Evolutionary conservation across 2,113 vertebrate genomes (phyloP).

Genomic region (Spilogale gracilis): DNA sequence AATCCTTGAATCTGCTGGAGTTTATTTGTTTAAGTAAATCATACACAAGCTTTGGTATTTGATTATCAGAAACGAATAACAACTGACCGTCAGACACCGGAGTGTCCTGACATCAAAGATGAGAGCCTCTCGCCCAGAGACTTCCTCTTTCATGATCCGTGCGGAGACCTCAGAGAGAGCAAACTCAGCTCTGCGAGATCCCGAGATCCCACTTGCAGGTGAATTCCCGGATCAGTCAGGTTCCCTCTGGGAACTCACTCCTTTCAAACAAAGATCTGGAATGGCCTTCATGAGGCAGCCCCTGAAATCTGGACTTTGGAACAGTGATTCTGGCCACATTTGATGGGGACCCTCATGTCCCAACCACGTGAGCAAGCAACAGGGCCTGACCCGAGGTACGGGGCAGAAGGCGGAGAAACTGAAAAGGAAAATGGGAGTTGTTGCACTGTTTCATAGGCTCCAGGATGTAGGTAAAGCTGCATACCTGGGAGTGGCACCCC

Average conservation of each 20-base stretch:
- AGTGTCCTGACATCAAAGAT: conserved; percentile 39
- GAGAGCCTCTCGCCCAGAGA: conserved; percentile 2
- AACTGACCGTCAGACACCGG: background rate
- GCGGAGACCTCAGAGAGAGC: background rate
- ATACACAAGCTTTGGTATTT: conserved; percentile 35
- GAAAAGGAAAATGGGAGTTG: conserved; percentile 43
- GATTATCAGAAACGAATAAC: conserved; percentile 56
- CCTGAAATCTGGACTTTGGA: background rate
- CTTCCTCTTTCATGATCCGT: background rate
- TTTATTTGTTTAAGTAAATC: conserved; percentile 61
- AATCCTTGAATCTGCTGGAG: conserved; percentile 51
- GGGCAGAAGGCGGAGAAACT: conserved; percentile 12
- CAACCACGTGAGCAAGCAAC: background rate
- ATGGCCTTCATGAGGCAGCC: background rate
- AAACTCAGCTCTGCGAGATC: background rate
- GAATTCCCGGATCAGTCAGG: background rate
- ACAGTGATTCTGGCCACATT: background rate
- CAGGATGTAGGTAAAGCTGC: conserved; percentile 57
- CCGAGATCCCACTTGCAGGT: background rate
- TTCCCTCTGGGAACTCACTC: background rate
- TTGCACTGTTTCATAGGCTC: conserved; percentile 43
- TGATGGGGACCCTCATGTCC: background rate
- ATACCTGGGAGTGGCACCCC: conserved; percentile 54
- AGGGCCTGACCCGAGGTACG: background rate
- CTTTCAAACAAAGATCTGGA: conserved; percentile 30